Percentiles rank a stretch among this genome's conserved stretches.
Conservation (phyloP, 2,113 vertebrate genomes). For the Bos indicus region DNA sequence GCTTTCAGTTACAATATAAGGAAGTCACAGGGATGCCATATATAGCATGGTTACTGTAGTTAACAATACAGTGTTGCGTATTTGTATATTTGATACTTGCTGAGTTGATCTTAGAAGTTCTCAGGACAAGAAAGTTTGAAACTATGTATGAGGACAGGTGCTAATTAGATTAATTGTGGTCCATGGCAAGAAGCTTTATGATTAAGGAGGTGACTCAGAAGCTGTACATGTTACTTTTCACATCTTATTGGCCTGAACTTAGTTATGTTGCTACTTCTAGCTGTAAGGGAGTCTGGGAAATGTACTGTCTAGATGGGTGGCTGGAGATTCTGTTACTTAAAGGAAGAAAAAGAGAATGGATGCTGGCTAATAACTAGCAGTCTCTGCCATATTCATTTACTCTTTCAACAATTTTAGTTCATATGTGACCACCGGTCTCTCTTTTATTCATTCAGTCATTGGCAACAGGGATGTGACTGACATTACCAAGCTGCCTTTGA, state of each 20-base stretch:
- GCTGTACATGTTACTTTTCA: not conserved
- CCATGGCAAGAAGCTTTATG: not conserved
- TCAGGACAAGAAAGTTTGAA: not conserved
- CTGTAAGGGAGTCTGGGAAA: not conserved
- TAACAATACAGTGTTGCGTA: not conserved
- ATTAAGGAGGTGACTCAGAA: not conserved
- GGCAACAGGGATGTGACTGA: not conserved
- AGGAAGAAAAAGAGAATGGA: not conserved
- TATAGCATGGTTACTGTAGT: not conserved
- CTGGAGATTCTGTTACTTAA: not conserved
- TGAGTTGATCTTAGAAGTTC: not conserved
- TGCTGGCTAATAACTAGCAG: not conserved
- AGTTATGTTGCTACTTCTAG: not conserved
- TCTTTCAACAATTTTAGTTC: not conserved
- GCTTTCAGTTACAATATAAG: not conserved
- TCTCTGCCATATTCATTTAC: not conserved
- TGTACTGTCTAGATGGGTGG: not conserved
- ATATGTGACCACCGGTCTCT: not conserved
- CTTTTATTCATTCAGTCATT: not conserved
- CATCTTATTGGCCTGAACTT: not conserved
- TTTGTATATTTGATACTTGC: not conserved
- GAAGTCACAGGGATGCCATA: not conserved
- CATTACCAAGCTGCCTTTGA: not conserved
- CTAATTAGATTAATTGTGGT: not conserved
- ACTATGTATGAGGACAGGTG: not conserved